Percentiles rank a stretch among this genome's conserved stretches.
phyloP scores from a whole-genome alignment of 2,888 invertebrate species.

The Dicranocentrus wangi region DNA sequence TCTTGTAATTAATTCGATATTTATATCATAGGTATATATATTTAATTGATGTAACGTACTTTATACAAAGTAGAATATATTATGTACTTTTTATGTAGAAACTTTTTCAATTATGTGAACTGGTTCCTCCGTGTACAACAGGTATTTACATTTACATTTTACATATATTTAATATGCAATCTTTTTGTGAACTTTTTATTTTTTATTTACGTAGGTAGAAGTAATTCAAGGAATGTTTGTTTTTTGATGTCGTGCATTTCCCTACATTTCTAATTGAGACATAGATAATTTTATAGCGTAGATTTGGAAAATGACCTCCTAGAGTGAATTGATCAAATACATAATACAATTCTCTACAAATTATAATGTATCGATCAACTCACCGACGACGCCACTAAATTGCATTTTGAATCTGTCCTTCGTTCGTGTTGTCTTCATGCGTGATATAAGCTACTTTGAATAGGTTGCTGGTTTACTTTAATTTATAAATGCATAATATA shows the following conservation, averaged over 20 bases:
- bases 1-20: constrained; percentile 10
- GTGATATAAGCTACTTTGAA: constrained; percentile 50
- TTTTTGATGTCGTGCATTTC: background rate
- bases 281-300: no score
- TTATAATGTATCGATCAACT: no score
- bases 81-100: constrained; percentile 1
- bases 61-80: no score
- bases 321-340: no score
- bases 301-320: no score
- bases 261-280: no score
- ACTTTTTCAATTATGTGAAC: constrained; percentile 42
- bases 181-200: background rate
- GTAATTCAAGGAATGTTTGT: background rate
- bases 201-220: background rate
- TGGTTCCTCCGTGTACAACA: constrained; percentile 59
- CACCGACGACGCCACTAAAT: no score
- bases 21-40: background rate
- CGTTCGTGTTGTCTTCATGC: background rate
- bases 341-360: no score
- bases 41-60: background rate
- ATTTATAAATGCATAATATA: constrained; percentile 11
- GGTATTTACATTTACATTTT: constrained; percentile 35
- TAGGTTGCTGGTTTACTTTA: constrained; percentile 17
- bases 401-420: no score
- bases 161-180: background rate